Base-by-base conservation (phyloP, 2,888 invertebrate genomes). In the Mesorhabditis belari region DNA sequence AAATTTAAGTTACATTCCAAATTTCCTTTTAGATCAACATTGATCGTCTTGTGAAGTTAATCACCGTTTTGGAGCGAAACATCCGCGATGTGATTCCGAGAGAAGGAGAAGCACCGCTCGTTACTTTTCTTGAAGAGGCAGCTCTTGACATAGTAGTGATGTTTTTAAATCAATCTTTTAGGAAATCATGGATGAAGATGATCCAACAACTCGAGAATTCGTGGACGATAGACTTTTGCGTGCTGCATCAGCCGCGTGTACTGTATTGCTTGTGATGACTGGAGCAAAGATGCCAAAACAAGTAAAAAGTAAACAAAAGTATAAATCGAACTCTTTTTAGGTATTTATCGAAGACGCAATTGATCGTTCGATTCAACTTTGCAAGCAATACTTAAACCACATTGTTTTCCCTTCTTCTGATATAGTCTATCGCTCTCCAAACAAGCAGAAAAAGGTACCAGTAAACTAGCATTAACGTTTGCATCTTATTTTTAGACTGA, bases 361-460 rank as follows among this genome's bases (percentile, higher is more conserved):
- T 79, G 96, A 99, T 82, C 86, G 92, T 80, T 89, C 95, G 75
- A 90, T 96, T 57, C 87, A 91, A 82, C 92, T 93, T 83, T 89
- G 92, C 76, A 95, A 95, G 84, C 94, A 91, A 84, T 94, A 96
- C 85, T 86, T 96, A 62, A 67, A 70, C 44, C 92, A 95, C 82
- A 92, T 95, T 0, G 91, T 98, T 78, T 98, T 91, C 84, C 96
- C 98, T 54, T 90, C 92, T 12, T 95, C 91, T 82, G 98, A 98
- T 85, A 90, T 93, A 3, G 92, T 95, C 6, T 92, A 92, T 81
- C 87, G 90, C 80, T 85, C 64, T 6, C 49, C 55, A 3, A 65
- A 61, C 25, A 67, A 65, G 28, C 60, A 49, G 61, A 64, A 55
- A 23, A 35, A 35, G n/a, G 44, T 35, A n/a, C n/a, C n/a, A n/a